Base-by-base conservation (phyloP, 2,888 invertebrate species). In the Perizoma flavofasciatum region DNA sequence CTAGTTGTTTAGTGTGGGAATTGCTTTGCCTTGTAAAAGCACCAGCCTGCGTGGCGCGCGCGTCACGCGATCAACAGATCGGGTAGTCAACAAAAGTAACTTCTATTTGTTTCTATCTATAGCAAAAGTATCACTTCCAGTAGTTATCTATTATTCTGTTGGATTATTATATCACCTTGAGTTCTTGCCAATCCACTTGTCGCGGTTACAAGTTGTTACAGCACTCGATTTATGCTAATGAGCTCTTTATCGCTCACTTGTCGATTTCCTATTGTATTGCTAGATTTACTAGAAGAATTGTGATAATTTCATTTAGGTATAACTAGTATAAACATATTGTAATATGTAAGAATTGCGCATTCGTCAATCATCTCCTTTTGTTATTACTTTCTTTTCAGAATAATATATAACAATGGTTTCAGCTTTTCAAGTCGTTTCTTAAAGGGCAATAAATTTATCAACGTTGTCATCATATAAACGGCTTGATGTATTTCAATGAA, bases 171-270 rank as follows among this genome's bases (percentile, higher is more conserved):
- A 44, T 60, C 61, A 68, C 65, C 68, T 80, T 75, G 74, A 75
- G 72, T 71, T 61, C 68, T 74, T 59, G 74, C 73, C 73, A 72
- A 72, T 68, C 65, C 69, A 73, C 70, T 75, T 71, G 71, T 68
- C 63, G 67, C 65, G 65, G 63, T 72, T 63, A 69, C 74, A 75
- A 73, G 72, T 74, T 71, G 70, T 72, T 71, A 67, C 70, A 70
- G 67, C 73, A 71, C 73, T 75, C 66, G 63, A 59, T 72, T 73
- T 75, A 81, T 81, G 79, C 73, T 77, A 80, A 82, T 78, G 62
- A 71, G 57, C 53, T 63, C 59, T 64, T 64, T 71, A 65, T 70
- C 66, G 48, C 41, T 65, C 65, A 68, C 70, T 72, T 71, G 69
- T 72, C 69, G 66, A 67, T 75, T 71, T 76, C 68, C 75, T 71